Conservation (phyloP, 2,888 invertebrate genomes). For the Papilio elwesi region DNA sequence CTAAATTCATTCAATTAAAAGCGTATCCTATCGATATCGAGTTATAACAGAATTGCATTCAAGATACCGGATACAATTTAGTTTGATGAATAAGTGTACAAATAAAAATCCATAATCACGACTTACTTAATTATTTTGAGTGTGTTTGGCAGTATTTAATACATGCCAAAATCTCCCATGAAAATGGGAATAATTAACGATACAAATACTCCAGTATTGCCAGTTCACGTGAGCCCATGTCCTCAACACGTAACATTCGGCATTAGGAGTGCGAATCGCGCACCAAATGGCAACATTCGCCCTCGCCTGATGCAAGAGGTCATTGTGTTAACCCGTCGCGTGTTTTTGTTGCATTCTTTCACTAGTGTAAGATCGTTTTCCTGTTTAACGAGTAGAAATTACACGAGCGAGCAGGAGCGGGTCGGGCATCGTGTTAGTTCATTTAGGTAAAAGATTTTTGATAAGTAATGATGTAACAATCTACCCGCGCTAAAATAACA, state of each 20-base stretch:
- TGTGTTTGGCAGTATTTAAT: too few species aligned
- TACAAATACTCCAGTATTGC: neutral
- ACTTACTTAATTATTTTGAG: too few species aligned
- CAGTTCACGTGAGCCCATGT: conserved; percentile 11
- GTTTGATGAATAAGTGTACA: too few species aligned
- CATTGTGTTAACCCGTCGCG: conserved; percentile 35
- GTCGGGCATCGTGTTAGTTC: neutral
- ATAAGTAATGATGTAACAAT: neutral
- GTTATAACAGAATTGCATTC: too few species aligned
- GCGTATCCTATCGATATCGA: neutral
- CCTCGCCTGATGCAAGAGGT: conserved; percentile 35
- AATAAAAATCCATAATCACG: too few species aligned
- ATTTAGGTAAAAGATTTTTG: neutral
- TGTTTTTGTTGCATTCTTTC: conserved; percentile 39
- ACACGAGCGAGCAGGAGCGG: conserved; percentile 5
- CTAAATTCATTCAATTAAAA: conserved; percentile 5
- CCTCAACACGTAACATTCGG: conserved; percentile 20
- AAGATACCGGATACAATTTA: too few species aligned
- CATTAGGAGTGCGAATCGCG: conserved; percentile 14
- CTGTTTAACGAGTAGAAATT: conserved; percentile 35
- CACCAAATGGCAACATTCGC: conserved; percentile 35
- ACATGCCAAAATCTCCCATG: too few species aligned
- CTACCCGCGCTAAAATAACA: neutral
- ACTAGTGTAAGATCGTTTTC: conserved; percentile 24
- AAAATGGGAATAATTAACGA: neutral